Conservation (phyloP, 2,797 vertebrate genomes). For the Falco berigora region DNA sequence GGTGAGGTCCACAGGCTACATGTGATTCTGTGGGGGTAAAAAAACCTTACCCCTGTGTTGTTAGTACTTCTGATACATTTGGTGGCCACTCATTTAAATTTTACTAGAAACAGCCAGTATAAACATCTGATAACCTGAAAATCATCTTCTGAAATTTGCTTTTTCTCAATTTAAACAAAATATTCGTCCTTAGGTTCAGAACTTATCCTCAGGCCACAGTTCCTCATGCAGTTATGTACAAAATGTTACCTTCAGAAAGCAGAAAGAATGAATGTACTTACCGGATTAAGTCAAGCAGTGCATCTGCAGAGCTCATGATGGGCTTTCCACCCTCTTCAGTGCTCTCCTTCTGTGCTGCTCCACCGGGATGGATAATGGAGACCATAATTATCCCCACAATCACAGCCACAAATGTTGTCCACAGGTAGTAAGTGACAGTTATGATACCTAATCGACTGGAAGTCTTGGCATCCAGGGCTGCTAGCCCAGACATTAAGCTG, state of each 20-base stretch:
- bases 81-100: background rate
- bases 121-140: background rate
- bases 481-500: slow-evolving; percentile 94
- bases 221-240: background rate
- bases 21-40: background rate
- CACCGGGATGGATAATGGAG: slow-evolving; percentile 90
- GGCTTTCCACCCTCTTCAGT: slow-evolving; percentile 85
- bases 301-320: slow-evolving; percentile 94
- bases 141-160: background rate
- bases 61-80: background rate
- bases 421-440: slow-evolving; percentile 93
- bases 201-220: background rate
- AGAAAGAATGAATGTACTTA: slow-evolving; percentile 60
- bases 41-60: background rate
- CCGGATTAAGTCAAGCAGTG: slow-evolving; percentile 93
- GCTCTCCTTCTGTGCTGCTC: slow-evolving; percentile 90
- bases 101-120: background rate
- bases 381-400: slow-evolving; percentile 95
- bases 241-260: background rate
- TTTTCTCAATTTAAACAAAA: background rate
- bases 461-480: slow-evolving; percentile 92
- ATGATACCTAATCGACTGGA: slow-evolving; percentile 92
- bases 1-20: background rate
- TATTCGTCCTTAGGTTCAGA: background rate
- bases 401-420: slow-evolving; percentile 96